phyloP scores from a whole-genome alignment of 2,888 invertebrate species.

The Drosophila pseudotalamancana region DNA sequence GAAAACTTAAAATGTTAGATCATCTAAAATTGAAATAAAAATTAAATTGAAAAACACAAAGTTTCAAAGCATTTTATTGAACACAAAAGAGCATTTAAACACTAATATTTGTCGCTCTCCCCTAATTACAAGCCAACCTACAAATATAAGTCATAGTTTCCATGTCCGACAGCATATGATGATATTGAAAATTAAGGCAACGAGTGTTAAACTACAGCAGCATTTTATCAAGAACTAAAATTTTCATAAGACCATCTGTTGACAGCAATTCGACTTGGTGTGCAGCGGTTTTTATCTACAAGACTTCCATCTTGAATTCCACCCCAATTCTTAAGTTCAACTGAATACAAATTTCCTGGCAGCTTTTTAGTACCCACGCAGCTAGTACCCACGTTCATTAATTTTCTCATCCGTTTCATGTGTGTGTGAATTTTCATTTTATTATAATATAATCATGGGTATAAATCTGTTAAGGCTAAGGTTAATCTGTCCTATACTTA shows the following conservation, averaged over 20 bases:
- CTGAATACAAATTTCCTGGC: no score
- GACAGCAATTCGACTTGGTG: no score
- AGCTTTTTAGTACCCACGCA: no score
- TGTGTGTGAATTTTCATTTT: conserved; percentile 21
- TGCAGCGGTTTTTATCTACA: no score
- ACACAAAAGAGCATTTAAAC: not conserved
- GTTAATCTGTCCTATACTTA: conserved; percentile 35
- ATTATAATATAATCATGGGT: conserved; percentile 34
- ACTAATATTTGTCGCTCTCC: no score
- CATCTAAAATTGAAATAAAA: conserved; percentile 83
- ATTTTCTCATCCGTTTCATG: not conserved
- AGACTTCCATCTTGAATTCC: no score
- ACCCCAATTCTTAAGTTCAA: no score
- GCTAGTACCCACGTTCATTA: no score
- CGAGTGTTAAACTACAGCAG: not conserved
- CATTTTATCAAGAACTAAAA: no score
- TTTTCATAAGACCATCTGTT: no score
- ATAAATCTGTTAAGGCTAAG: conserved; percentile 36
- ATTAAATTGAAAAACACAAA: conserved; percentile 65
- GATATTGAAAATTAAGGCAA: conserved; percentile 6
- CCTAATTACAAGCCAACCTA: no score
- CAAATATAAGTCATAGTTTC: no score
- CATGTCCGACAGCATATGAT: not conserved
- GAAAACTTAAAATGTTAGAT: conserved; percentile 82
- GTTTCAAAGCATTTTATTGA: not conserved